A percentile compares a stretch with the other conserved stretches of the same genome.
phyloP scores from a whole-genome alignment of 2,113 vertebrate genomes.

The Blennius ocellaris region DNA sequence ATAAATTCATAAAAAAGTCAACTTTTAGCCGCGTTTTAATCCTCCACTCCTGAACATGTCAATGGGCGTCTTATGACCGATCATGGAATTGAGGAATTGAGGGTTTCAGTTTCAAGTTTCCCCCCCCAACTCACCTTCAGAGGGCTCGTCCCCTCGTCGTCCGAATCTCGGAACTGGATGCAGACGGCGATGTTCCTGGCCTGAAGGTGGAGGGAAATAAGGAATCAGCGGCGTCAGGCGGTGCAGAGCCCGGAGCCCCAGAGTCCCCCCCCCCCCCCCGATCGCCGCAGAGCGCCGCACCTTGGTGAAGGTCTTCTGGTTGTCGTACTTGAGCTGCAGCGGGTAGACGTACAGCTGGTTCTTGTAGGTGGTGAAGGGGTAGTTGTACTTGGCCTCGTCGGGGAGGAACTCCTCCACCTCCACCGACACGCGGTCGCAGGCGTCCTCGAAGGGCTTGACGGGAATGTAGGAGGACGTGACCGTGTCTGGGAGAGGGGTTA shows the following conservation, averaged over 20 bases:
- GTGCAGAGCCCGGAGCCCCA: too few species aligned
- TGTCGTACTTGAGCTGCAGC: constrained; percentile 95
- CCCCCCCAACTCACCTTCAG: constrained; percentile 92
- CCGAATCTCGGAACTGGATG: constrained; percentile 94
- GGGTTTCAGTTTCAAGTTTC: too few species aligned
- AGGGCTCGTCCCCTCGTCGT: constrained; percentile 86
- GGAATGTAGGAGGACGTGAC: constrained; percentile 93
- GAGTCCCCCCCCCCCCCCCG: too few species aligned
- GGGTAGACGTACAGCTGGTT: constrained; percentile 96
- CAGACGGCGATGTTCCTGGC: constrained; percentile 95
- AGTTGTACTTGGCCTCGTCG: constrained; percentile 92
- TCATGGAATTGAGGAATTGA: too few species aligned
- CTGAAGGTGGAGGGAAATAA: constrained; percentile 78
- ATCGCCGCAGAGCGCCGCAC: constrained; percentile 68
- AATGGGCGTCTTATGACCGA: too few species aligned
- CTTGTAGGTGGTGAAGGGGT: constrained; percentile 94
- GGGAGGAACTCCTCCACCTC: constrained; percentile 96
- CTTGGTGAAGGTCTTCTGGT: constrained; percentile 98
- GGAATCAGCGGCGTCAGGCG: too few species aligned
- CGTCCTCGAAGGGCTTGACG: constrained; percentile 91
- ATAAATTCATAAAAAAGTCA: too few species aligned
- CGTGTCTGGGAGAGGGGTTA: constrained; percentile 82
- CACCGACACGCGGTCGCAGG: constrained; percentile 85
- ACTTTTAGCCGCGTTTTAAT: too few species aligned
- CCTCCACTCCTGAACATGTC: too few species aligned